These are phyloP conservation scores for Hyposmocoma kahamanoa DNA, from an alignment of 1,140 invertebrate genomes.

Conservation along the genomic window DNA sequence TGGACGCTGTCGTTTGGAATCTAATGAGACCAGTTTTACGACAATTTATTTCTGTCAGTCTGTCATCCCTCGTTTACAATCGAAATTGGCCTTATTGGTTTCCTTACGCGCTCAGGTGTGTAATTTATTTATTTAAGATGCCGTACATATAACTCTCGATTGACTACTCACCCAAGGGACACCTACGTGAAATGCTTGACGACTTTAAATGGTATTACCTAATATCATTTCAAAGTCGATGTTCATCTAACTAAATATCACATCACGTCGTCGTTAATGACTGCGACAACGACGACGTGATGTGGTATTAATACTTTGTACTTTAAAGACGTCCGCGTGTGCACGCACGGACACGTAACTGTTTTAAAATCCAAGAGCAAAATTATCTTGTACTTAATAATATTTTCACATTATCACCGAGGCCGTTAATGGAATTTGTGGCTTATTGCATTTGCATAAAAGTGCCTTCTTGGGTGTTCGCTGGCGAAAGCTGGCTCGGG, in stretches of 20 bases:
- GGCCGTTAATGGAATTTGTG: slow-evolving; percentile 48
- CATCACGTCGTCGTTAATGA: slow-evolving; percentile 36
- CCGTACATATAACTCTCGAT: slow-evolving; percentile 22
- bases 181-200: slow-evolving; percentile 24
- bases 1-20: slow-evolving; percentile 59
- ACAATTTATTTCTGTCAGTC: slow-evolving; percentile 47
- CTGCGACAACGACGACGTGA: slow-evolving; percentile 34
- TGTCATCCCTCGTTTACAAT: slow-evolving; percentile 40
- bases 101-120: slow-evolving; percentile 47
- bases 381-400: slow-evolving; percentile 70
- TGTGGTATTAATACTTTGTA: slow-evolving; percentile 47
- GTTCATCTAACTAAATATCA: slow-evolving; percentile 24
- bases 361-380: slow-evolving; percentile 58
- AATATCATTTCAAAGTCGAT: slow-evolving; percentile 66
- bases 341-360: slow-evolving; percentile 52
- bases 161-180: slow-evolving; percentile 23
- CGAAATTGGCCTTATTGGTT: slow-evolving; percentile 57
- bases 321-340: slow-evolving; percentile 49
- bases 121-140: slow-evolving; percentile 50
- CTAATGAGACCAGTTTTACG: slow-evolving; percentile 63
- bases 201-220: slow-evolving; percentile 63
- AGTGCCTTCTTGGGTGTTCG: slow-evolving; percentile 54
- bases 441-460: slow-evolving; percentile 52
- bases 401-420: slow-evolving; percentile 66
- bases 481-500: slow-evolving; percentile 27